phyloP scores from a whole-genome alignment of 2,113 vertebrate genomes.

The Globicephala melas region DNA sequence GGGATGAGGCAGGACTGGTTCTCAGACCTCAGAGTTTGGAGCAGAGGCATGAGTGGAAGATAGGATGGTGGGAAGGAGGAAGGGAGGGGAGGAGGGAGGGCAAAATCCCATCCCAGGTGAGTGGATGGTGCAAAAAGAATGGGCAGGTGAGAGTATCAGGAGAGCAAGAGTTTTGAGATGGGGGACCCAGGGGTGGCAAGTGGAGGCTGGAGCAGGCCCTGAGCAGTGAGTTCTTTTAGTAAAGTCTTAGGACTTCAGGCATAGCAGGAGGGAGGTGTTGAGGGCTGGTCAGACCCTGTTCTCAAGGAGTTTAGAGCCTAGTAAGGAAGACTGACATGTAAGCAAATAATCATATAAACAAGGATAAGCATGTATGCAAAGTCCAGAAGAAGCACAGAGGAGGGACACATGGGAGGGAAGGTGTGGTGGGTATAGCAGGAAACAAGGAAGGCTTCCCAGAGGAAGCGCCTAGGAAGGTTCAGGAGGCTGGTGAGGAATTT shows the following conservation, averaged over 20 bases:
- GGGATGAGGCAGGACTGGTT: neutral
- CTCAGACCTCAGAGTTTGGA: neutral
- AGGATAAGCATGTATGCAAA: neutral
- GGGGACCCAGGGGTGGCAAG: neutral
- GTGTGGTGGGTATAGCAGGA: neutral
- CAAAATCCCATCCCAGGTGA: neutral
- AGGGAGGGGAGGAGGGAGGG: neutral
- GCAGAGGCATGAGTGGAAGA: neutral
- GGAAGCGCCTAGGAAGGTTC: neutral
- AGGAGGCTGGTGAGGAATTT: neutral
- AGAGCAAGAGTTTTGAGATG: neutral
- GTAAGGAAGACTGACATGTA: neutral
- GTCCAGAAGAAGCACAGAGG: neutral
- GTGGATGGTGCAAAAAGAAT: neutral
- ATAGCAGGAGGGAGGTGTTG: neutral
- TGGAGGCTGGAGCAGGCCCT: neutral
- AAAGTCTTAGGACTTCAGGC: neutral
- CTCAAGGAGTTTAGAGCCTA: neutral
- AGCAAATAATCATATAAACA: neutral
- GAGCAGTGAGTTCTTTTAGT: neutral
- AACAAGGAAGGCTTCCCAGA: neutral
- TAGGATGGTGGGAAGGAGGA: neutral
- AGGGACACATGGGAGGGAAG: neutral
- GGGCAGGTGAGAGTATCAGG: neutral
- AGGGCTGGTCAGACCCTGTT: neutral